These are phyloP conservation scores for Dufourea novaeangliae DNA, from an alignment of 1,140 invertebrate genomes.

Conservation along the genomic window DNA sequence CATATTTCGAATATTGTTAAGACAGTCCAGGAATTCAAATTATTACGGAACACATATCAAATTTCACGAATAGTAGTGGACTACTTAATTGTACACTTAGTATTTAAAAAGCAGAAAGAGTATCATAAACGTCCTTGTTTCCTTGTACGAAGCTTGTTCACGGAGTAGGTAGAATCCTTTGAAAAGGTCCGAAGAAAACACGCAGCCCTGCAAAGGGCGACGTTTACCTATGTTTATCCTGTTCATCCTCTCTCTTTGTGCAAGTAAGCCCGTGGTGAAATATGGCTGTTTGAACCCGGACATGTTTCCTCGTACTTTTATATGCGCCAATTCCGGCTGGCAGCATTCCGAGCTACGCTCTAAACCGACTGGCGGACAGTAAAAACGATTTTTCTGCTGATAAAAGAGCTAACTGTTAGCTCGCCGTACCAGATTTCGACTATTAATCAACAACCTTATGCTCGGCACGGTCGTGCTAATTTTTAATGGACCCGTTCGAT, in stretches of 20 bases:
- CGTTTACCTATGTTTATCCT: conserved; percentile 54
- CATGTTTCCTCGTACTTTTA: conserved; percentile 61
- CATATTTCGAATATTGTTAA: too few relatives aligned
- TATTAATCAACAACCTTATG: conserved; percentile 14
- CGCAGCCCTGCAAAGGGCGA: conserved; percentile 57
- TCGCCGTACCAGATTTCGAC: neutral
- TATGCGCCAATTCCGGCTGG: conserved; percentile 42
- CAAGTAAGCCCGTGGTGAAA: conserved; percentile 64
- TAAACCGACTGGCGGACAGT: conserved; percentile 11
- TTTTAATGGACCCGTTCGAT: conserved; percentile 25
- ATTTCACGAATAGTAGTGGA: too few relatives aligned
- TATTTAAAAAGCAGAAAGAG: neutral
- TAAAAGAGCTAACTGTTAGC: conserved; percentile 20
- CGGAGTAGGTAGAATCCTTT: conserved; percentile 18
- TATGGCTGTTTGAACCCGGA: conserved; percentile 69
- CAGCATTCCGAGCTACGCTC: conserved; percentile 48
- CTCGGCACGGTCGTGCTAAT: neutral
- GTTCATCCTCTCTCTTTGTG: conserved; percentile 50
- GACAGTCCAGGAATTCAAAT: too few relatives aligned
- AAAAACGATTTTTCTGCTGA: conserved; percentile 4
- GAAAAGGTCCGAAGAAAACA: conserved; percentile 36
- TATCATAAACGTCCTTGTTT: neutral
- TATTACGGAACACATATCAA: too few relatives aligned
- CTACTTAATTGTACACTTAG: too few relatives aligned
- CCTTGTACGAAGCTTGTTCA: neutral